These are phyloP conservation scores for Rhaphigaster nebulosa DNA, from an alignment of 2,888 invertebrate genomes.

Conservation along the genomic window DNA sequence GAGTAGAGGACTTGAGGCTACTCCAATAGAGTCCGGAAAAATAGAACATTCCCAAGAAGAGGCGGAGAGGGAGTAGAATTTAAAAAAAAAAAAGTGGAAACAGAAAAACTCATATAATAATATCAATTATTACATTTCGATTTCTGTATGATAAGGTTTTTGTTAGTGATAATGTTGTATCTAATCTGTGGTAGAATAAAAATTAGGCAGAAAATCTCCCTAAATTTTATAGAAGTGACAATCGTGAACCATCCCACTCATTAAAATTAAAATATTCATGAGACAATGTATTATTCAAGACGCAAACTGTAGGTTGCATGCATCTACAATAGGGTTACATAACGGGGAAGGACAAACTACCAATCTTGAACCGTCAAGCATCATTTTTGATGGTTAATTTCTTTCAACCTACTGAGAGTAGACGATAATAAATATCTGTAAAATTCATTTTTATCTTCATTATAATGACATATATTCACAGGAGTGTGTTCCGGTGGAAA, in stretches of 20 bases:
- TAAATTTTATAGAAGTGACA: neutral
- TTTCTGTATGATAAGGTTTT: too few relatives aligned
- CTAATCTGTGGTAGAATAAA: neutral
- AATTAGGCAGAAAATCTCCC: neutral
- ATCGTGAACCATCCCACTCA: conserved; percentile 9
- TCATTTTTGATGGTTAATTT: neutral
- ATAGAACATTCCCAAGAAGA: too few relatives aligned
- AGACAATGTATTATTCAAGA: conserved; percentile 9
- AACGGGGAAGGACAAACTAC: neutral
- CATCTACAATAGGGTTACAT: neutral
- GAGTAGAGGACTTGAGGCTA: too few relatives aligned
- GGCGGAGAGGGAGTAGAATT: too few relatives aligned
- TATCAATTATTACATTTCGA: too few relatives aligned
- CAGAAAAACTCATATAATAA: too few relatives aligned
- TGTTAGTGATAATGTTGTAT: too few relatives aligned
- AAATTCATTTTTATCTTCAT: too few relatives aligned
- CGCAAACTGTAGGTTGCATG: neutral
- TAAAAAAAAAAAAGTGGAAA: too few relatives aligned
- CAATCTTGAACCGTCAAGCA: neutral
- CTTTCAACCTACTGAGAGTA: neutral
- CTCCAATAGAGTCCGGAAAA: too few relatives aligned
- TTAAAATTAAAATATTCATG: conserved; percentile 36
- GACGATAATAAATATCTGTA: neutral
- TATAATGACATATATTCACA: too few relatives aligned
- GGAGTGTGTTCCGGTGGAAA: too few relatives aligned